phyloP scores from a whole-genome alignment of 2,797 vertebrate species.

The Lepilemur ruficaudatus region DNA sequence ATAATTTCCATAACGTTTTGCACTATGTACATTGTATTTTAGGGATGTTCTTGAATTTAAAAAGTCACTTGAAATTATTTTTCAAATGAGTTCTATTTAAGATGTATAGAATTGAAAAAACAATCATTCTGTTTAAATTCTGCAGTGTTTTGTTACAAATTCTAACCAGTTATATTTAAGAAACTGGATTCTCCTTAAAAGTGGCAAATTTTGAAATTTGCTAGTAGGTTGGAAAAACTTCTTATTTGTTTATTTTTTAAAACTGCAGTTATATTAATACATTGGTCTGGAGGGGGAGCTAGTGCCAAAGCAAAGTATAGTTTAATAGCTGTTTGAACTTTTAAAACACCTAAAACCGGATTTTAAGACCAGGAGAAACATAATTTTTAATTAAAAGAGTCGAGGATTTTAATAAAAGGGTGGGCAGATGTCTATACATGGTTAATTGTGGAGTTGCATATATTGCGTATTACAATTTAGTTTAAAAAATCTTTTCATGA shows the following conservation, averaged over 20 bases:
- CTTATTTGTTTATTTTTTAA: slow-evolving; percentile 56
- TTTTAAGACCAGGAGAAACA: slow-evolving; percentile 42
- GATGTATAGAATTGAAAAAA: slow-evolving; percentile 1
- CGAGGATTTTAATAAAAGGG: neutral
- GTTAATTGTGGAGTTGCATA: slow-evolving; percentile 25
- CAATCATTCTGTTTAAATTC: slow-evolving; percentile 13
- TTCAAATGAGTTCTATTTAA: slow-evolving; percentile 48
- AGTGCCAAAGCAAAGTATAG: slow-evolving; percentile 84
- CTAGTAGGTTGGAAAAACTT: slow-evolving; percentile 61
- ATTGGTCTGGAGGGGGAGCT: slow-evolving; percentile 88
- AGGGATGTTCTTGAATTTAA: slow-evolving; percentile 41
- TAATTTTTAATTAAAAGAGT: slow-evolving; percentile 54
- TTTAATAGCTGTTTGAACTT: slow-evolving; percentile 66
- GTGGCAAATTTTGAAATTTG: slow-evolving; percentile 66
- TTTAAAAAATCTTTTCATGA: slow-evolving; percentile 7
- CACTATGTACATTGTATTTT: slow-evolving; percentile 15
- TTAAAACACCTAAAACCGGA: slow-evolving; percentile 65
- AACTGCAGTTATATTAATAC: slow-evolving; percentile 72
- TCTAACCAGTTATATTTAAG: slow-evolving; percentile 62
- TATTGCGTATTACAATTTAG: slow-evolving; percentile 41
- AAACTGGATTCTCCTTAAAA: slow-evolving; percentile 42
- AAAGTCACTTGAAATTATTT: slow-evolving; percentile 50
- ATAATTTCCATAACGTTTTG: slow-evolving; percentile 31
- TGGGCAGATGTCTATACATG: neutral
- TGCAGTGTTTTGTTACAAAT: slow-evolving; percentile 44